These are phyloP conservation scores for Callionymus lyra DNA, from an alignment of 2,113 vertebrate genomes.

Conservation along the genomic window DNA sequence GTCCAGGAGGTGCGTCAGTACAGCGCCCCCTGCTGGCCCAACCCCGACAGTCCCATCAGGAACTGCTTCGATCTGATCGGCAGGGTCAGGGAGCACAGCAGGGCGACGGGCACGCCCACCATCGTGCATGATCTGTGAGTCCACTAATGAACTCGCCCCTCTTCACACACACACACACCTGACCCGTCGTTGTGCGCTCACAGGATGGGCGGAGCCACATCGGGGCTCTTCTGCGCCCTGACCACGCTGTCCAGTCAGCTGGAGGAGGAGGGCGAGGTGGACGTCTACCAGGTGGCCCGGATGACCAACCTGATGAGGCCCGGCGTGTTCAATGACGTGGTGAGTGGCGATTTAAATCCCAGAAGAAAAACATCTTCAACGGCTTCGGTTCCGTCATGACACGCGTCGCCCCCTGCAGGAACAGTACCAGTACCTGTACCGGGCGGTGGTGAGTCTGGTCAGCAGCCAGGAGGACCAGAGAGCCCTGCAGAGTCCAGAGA, in stretches of 20 bases:
- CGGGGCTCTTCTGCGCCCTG: constrained; percentile 75
- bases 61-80: constrained; percentile 87
- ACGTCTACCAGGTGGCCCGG: constrained; percentile 88
- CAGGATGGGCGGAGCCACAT: constrained; percentile 56
- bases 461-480: constrained; percentile 88
- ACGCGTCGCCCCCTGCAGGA: constrained; percentile 63
- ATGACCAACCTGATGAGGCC: constrained; percentile 96
- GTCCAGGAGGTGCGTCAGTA: constrained; percentile 86
- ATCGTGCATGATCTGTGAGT: constrained; percentile 89
- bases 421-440: constrained; percentile 93
- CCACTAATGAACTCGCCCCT: background rate
- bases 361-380: too few relatives aligned
- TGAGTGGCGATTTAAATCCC: constrained; percentile 75
- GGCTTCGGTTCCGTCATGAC: too few relatives aligned
- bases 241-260: constrained; percentile 80
- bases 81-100: constrained; percentile 78
- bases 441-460: constrained; percentile 87
- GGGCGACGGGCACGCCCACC: constrained; percentile 70
- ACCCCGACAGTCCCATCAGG: constrained; percentile 91
- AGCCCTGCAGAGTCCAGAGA: constrained; percentile 79
- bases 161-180: background rate
- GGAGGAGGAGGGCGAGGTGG: constrained; percentile 80
- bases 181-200: constrained; percentile 1
- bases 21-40: constrained; percentile 86
- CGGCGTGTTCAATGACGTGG: constrained; percentile 86